Evolutionary conservation across 2,888 invertebrate genomes (phyloP), one percentile per base, ranked within the genome.

Genomic region (Trisateles emortualis): DNA sequence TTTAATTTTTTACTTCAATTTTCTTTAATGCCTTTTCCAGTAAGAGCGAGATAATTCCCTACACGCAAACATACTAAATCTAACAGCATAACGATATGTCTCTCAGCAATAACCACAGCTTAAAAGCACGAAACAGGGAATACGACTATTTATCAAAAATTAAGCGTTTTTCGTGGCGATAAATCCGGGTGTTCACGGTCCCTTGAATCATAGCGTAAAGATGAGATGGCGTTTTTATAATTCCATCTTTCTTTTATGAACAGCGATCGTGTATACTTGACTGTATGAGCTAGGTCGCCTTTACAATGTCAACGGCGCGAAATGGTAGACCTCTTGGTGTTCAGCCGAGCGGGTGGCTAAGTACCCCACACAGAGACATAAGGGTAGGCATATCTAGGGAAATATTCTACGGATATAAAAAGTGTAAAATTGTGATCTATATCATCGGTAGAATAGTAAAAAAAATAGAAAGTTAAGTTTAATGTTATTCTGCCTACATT

Each of bases 291-390:
- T 32, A 50, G 55, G 52, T 59, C 55, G 32, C 42, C 52, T 71
- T 68, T 61, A 54, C 39, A 71, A 32, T 44, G 64, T 51, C 60
- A 47, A 44, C 36, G 42, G 14, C 35, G 48, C 50, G 57, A 49
- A 44, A 56, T 52, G 32, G 41, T 35, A 40, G 38, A 53, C 72
- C 72, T 56, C 62, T 64, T 53, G 39, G 30, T 46, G 52, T 38
- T 59, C 51, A 61, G 42, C 46, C 48, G 45, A 61, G 69, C 59
- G 58, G 49, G 56, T 36, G 22, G 45, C 45, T 53, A 55, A 68
- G 72, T 58, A 56, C 47, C 54, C 47, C 54, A 19, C 41, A 47
- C 43, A 29, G 49, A 22, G 40, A 49, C 40, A 33, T 24, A 30
- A 39, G 32, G 26, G 33, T 16, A 9, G 13, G 43, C 22, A 6